Base-by-base conservation (phyloP, 2,113 vertebrate species). In the Choloepus hoffmanni region DNA sequence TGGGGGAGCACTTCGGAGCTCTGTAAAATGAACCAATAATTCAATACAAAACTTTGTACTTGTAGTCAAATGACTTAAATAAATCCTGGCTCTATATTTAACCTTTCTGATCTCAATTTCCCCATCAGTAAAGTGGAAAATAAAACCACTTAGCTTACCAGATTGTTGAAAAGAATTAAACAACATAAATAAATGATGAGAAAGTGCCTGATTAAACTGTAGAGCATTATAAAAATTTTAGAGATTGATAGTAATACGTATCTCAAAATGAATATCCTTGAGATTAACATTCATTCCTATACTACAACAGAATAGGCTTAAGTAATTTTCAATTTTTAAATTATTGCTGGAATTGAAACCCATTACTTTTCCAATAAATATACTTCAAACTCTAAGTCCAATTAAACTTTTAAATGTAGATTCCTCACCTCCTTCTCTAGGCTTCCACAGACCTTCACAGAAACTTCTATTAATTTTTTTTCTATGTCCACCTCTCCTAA, bases 141-240 rank as follows among this genome's bases (percentile, higher is more conserved):
- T 62, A 85, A 89, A 55, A 81, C 45, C 28, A 86, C 9, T 86
- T 73, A 79, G 36, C 8, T 87, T 58, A 73, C 5, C n/a, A 19
- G 74, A 81, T 23, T 74, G 55, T 48, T 33, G 4, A 36, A 58
- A 85, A 78, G 18, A 90, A 70, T 84, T 90, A 70, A 78, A 76
- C 50, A 82, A 89, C 28, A 70, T 33, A 94, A 94, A 91, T 87
- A 30, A 58, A 21, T 58, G 2, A n/a, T 92, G n/a, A 94, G 62
- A 91, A 95, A 53, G 45, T 91, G 9, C 26, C 87, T 62, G 62
- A 84, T 60, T 50, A 90, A 83, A 67, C 58, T 58, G 15, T 33
- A 67, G n/a, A 68, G 33, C 33, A 68, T 36, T 68, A n/a, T 7
- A 68, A 68, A 68, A 19, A 33, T 68, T 11, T 36, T 68, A 68